phyloP scores from a whole-genome alignment of 2,888 invertebrate genomes.

The Hartigia nigra region DNA sequence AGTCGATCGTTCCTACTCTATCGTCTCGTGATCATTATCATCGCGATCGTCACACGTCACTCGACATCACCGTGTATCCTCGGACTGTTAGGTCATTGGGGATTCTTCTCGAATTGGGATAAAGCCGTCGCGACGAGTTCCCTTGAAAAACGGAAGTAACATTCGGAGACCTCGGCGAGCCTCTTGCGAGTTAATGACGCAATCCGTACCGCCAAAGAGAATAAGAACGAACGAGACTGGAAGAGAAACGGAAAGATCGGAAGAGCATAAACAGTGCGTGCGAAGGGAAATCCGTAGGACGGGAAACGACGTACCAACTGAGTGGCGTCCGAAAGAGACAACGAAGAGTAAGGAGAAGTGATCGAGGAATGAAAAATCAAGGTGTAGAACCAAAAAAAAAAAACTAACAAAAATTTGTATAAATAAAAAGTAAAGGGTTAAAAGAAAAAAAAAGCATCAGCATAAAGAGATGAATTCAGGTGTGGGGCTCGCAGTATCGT shows the following conservation, averaged over 20 bases:
- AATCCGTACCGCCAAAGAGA: not conserved
- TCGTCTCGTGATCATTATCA: not conserved
- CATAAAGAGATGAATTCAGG: slow-evolving; percentile 31
- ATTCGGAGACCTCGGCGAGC: not conserved
- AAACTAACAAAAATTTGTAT: slow-evolving; percentile 1
- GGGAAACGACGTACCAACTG: not conserved
- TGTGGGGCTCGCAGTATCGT: slow-evolving; percentile 42
- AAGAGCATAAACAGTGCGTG: not conserved
- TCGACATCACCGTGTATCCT: not conserved
- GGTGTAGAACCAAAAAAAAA: not conserved
- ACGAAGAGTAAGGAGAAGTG: not conserved
- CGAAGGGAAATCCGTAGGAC: not conserved
- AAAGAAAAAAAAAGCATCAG: not conserved
- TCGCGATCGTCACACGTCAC: not conserved
- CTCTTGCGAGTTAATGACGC: not conserved
- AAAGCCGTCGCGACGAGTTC: not conserved
- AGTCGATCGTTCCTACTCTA: slow-evolving; percentile 2
- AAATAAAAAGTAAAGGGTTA: not conserved
- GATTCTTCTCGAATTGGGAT: not conserved
- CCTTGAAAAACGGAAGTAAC: too few species aligned
- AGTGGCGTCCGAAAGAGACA: not conserved
- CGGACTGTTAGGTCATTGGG: slow-evolving; percentile 3
- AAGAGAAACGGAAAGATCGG: not conserved
- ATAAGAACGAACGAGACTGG: not conserved
- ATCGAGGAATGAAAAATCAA: slow-evolving; percentile 8